These are phyloP conservation scores for Tachina grossa DNA, from an alignment of 2,888 invertebrate species.

Conservation along the genomic window DNA sequence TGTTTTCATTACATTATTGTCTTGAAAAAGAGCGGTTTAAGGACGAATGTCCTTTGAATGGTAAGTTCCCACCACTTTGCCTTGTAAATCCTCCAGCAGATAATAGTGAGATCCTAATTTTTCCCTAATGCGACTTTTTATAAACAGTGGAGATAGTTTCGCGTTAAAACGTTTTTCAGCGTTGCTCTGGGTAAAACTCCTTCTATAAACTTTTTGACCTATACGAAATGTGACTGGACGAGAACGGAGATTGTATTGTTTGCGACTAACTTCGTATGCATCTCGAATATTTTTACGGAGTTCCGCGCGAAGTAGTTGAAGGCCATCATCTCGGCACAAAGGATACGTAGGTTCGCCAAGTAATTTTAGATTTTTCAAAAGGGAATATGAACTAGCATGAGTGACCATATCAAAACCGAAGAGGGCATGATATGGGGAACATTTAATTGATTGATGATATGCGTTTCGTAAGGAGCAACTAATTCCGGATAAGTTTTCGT, in stretches of 20 bases:
- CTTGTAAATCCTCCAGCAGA: conserved; percentile 3
- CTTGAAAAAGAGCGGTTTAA: not conserved
- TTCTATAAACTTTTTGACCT: conserved; percentile 44
- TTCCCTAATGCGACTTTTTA: conserved; percentile 4
- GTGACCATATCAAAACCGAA: conserved; percentile 55
- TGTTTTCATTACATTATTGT: conserved; percentile 25
- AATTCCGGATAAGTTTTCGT: conserved; percentile 51
- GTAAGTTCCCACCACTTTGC: not conserved
- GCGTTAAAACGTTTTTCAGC: not conserved
- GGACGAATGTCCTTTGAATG: conserved; percentile 14
- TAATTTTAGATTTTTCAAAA: conserved; percentile 35
- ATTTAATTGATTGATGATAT: conserved; percentile 44
- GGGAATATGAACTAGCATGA: conserved; percentile 23
- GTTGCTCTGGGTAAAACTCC: conserved; percentile 46
- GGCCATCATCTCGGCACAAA: conserved; percentile 4
- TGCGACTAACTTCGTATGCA: conserved; percentile 27
- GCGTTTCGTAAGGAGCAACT: conserved; percentile 54
- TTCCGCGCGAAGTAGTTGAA: not conserved
- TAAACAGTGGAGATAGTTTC: conserved; percentile 3
- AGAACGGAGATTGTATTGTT: conserved; percentile 49
- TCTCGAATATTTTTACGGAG: conserved; percentile 22
- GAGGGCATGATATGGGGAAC: conserved; percentile 56
- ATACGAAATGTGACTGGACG: conserved; percentile 17
- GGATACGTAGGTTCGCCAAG: conserved; percentile 29
- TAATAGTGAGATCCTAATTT: conserved; percentile 20